phyloP scores from a whole-genome alignment of 1,140 invertebrate genomes.

The Latrodectus geometricus region DNA sequence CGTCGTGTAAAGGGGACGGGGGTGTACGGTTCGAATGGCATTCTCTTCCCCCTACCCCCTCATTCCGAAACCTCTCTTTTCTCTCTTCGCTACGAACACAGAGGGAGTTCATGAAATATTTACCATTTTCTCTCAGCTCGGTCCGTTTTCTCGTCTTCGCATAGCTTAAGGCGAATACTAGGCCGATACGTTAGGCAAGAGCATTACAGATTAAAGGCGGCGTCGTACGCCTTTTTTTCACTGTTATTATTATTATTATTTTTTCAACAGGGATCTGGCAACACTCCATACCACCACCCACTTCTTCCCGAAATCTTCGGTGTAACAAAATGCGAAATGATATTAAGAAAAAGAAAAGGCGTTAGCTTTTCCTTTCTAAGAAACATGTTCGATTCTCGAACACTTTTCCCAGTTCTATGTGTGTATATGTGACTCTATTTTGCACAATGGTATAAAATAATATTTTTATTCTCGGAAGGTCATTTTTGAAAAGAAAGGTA shows the following conservation, averaged over 20 bases:
- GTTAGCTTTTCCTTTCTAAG: neutral
- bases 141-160: slow-evolving; percentile 24
- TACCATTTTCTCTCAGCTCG: slow-evolving; percentile 52
- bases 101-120: slow-evolving; percentile 58
- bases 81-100: slow-evolving; percentile 13
- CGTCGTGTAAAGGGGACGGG: slow-evolving; percentile 23
- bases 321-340: slow-evolving; percentile 47
- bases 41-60: slow-evolving; percentile 1
- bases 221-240: neutral
- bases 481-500: too few relatives aligned
- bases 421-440: too few relatives aligned
- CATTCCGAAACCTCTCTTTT: neutral
- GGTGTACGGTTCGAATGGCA: neutral
- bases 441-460: too few relatives aligned
- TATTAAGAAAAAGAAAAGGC: neutral
- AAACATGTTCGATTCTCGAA: too few relatives aligned
- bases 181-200: slow-evolving; percentile 4
- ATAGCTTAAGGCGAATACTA: slow-evolving; percentile 43
- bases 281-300: neutral
- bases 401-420: too few relatives aligned
- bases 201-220: slow-evolving; percentile 49
- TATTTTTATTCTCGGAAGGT: too few relatives aligned
- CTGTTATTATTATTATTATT: neutral
- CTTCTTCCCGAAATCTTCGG: slow-evolving; percentile 7
- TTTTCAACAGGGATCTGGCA: neutral